phyloP scores from a whole-genome alignment of 2,797 vertebrate genomes.

The Aldrovandia affinis region DNA sequence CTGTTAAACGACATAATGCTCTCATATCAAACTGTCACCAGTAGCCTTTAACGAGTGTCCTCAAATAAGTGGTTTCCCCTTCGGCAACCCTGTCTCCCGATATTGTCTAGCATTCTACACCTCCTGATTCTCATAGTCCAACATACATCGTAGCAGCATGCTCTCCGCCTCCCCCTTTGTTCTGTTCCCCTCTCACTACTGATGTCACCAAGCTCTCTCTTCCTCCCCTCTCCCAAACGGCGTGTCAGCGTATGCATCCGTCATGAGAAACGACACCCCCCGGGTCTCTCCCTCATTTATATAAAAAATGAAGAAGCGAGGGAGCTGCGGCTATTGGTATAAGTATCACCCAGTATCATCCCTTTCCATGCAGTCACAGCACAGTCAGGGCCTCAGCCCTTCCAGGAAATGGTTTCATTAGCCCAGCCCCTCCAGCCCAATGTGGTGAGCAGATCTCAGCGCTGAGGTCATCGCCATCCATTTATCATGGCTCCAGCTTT shows the following conservation, averaged over 20 bases:
- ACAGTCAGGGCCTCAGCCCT: conserved; percentile 20
- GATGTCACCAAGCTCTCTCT: neutral
- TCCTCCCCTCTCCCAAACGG: neutral
- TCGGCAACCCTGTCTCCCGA: neutral
- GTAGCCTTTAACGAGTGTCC: neutral
- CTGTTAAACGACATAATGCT: conserved; percentile 1
- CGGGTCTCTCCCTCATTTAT: neutral
- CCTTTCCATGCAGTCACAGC: neutral
- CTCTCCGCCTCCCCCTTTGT: neutral
- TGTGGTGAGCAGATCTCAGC: conserved; percentile 56
- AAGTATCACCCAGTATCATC: neutral
- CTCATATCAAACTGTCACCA: neutral
- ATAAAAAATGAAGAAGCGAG: no score
- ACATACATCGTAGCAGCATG: neutral
- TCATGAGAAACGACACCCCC: neutral
- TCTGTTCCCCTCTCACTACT: neutral
- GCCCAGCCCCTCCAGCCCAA: conserved; percentile 49
- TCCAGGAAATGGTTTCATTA: conserved; percentile 58
- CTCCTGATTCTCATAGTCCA: neutral
- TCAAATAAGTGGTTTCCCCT: neutral
- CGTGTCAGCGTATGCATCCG: neutral
- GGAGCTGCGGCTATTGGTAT: neutral
- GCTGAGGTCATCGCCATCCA: conserved; percentile 55
- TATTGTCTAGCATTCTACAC: neutral
- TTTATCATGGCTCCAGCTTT: conserved; percentile 38